A percentile compares a stretch with the other conserved stretches of the same genome.
Conservation (phyloP, 2,113 vertebrate species). For the Amblyopsis rosae region DNA sequence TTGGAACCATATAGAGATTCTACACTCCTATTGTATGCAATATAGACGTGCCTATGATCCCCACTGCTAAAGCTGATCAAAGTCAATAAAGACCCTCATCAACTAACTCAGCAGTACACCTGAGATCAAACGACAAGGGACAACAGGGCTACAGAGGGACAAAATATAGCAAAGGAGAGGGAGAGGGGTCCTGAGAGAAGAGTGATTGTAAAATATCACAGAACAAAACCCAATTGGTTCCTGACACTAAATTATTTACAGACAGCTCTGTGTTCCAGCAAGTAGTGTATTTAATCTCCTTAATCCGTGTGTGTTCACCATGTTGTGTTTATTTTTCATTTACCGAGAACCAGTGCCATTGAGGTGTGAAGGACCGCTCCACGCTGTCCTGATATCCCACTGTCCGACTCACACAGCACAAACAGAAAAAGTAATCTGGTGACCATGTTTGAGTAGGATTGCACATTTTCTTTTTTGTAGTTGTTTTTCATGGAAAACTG, state of each 20-base stretch:
- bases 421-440: conserved; percentile 3
- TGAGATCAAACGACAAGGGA: conserved; percentile 16
- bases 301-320: conserved; percentile 25
- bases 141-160: background rate
- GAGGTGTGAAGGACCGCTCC: conserved; percentile 43
- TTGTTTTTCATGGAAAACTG: background rate
- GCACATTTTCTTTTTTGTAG: background rate
- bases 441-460: background rate
- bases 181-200: background rate
- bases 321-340: conserved; percentile 41
- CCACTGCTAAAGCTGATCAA: conserved; percentile 35
- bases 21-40: conserved; percentile 17
- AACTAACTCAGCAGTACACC: conserved; percentile 8
- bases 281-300: conserved; percentile 23
- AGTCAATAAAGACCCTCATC: conserved; percentile 49
- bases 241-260: conserved; percentile 2
- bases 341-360: conserved; percentile 23
- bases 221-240: conserved; percentile 1
- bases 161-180: background rate
- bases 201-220: conserved; percentile 15
- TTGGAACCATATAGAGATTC: conserved; percentile 10
- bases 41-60: conserved; percentile 17
- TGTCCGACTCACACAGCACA: background rate
- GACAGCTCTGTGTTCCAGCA: conserved; percentile 11
- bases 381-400: background rate